These are phyloP conservation scores for Erinaceus europaeus DNA, from an alignment of 2,113 vertebrate genomes.

Conservation along the genomic window DNA sequence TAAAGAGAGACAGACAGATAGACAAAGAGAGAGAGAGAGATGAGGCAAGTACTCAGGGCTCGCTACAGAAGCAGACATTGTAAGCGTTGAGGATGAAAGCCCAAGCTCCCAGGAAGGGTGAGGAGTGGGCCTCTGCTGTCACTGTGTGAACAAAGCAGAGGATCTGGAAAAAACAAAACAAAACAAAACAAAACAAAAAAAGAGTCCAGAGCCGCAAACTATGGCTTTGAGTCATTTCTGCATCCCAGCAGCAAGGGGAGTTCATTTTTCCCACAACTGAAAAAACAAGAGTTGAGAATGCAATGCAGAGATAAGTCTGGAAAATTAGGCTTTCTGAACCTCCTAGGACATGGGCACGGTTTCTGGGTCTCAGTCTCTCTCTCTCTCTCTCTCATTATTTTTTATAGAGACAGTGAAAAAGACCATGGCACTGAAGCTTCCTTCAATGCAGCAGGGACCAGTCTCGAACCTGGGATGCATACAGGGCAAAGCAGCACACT, in stretches of 20 bases:
- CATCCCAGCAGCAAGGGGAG: not conserved
- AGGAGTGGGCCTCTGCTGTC: no score
- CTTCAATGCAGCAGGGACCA: no score
- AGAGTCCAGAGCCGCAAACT: no score
- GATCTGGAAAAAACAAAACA: not conserved
- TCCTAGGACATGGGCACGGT: no score
- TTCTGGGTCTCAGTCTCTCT: no score
- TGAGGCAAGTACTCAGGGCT: not conserved
- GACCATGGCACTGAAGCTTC: no score
- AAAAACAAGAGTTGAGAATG: not conserved
- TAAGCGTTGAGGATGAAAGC: not conserved
- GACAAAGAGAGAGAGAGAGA: constrained; percentile 17
- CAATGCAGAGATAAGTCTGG: not conserved
- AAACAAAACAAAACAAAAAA: no score
- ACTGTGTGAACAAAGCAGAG: not conserved
- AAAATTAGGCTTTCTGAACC: not conserved
- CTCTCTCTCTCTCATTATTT: no score
- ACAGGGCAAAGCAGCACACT: not conserved
- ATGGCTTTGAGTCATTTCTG: not conserved
- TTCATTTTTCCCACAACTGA: not conserved
- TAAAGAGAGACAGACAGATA: constrained; percentile 25
- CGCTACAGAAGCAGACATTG: not conserved
- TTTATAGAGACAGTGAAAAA: no score
- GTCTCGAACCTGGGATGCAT: no score
- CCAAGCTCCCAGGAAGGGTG: not conserved